phyloP scores from a whole-genome alignment of 2,797 vertebrate species.

The Mormyrops attenuatus region DNA sequence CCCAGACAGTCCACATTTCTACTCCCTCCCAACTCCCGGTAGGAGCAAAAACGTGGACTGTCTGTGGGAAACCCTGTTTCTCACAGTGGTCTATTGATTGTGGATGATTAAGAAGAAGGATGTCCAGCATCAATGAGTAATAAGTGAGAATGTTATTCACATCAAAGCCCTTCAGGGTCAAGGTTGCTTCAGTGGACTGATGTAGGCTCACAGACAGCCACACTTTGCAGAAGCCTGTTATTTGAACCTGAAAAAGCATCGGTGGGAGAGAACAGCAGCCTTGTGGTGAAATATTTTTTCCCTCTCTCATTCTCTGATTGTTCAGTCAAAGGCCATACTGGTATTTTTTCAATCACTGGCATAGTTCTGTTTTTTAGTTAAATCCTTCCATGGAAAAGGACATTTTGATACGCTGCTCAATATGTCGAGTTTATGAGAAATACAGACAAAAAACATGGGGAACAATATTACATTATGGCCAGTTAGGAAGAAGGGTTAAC shows the following conservation, averaged over 20 bases:
- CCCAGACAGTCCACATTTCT: neutral
- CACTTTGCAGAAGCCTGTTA: neutral
- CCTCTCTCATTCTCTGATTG: neutral
- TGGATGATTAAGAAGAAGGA: neutral
- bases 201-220: neutral
- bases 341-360: neutral
- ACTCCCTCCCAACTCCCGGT: neutral
- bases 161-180: neutral
- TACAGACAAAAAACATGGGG: neutral
- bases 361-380: neutral
- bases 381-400: neutral
- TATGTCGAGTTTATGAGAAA: neutral
- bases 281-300: neutral
- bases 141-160: neutral
- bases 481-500: neutral
- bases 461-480: neutral
- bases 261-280: neutral
- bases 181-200: neutral
- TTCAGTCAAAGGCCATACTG: neutral
- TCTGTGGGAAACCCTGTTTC: neutral
- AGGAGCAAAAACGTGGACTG: neutral
- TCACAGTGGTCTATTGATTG: neutral
- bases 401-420: neutral
- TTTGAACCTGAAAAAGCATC: neutral
- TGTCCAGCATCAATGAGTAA: neutral